A percentile compares a stretch with the other conserved stretches of the same genome.
phyloP scores from a whole-genome alignment of 2,888 invertebrate genomes.

The Parascotia fuliginaria region DNA sequence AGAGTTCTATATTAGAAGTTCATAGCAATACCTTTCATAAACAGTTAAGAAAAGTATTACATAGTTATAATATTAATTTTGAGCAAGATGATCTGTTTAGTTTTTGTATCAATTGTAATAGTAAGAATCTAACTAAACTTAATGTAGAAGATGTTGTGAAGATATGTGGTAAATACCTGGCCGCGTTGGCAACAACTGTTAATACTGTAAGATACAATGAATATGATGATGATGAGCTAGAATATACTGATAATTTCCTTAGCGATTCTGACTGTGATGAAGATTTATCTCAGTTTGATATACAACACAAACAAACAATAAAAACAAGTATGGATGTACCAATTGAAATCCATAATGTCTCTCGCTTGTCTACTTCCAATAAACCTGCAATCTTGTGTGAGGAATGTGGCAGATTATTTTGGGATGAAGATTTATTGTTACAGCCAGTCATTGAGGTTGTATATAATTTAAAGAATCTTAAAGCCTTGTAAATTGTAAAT shows the following conservation, averaged over 20 bases:
- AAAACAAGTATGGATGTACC: conserved; percentile 83
- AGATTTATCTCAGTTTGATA: conserved; percentile 55
- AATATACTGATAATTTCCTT: conserved; percentile 66
- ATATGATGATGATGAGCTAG: conserved; percentile 61
- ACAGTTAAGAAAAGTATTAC: conserved; percentile 88
- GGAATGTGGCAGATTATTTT: conserved; percentile 90
- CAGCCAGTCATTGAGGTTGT: conserved; percentile 58
- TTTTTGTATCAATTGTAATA: conserved; percentile 89
- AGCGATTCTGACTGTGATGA: conserved; percentile 77
- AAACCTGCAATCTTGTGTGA: conserved; percentile 89
- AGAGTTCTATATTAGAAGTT: conserved; percentile 84
- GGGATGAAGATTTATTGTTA: conserved; percentile 83
- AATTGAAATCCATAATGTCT: conserved; percentile 84
- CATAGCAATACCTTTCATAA: conserved; percentile 81
- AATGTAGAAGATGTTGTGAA: conserved; percentile 58
- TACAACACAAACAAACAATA: conserved; percentile 52
- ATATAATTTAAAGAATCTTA: conserved; percentile 50
- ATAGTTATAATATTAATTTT: conserved; percentile 88
- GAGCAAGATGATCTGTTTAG: conserved; percentile 88
- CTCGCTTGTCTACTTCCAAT: conserved; percentile 71
- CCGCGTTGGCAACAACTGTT: conserved; percentile 29
- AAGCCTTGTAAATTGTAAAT: conserved; percentile 39
- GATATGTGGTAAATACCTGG: conserved; percentile 59
- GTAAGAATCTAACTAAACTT: conserved; percentile 58
- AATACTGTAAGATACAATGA: conserved; percentile 35